phyloP scores from a whole-genome alignment of 2,888 invertebrate genomes.

The Zonitis immaculata region DNA sequence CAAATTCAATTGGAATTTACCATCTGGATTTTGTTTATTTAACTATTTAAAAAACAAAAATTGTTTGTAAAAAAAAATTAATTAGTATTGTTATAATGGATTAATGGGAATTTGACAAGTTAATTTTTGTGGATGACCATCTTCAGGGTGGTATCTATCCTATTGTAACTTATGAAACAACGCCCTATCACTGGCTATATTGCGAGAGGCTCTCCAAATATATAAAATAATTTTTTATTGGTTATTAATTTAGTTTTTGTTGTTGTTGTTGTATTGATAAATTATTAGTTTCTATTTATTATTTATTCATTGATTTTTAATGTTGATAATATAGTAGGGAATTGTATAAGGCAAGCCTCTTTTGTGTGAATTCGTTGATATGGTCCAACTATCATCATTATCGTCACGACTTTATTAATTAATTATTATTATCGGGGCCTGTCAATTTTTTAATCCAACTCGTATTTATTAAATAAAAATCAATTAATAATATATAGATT shows the following conservation, averaged over 20 bases:
- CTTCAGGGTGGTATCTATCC: not conserved
- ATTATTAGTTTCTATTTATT: not conserved
- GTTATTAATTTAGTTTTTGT: too few species aligned
- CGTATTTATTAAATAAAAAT: not conserved
- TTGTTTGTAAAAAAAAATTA: conserved; percentile 5
- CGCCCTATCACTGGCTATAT: not conserved
- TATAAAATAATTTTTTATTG: not conserved
- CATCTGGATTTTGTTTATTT: conserved; percentile 11
- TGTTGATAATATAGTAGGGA: not conserved
- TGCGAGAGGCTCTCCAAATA: not conserved
- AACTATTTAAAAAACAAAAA: conserved; percentile 12
- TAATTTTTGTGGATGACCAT: not conserved
- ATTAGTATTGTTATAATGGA: not conserved
- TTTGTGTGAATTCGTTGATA: not conserved
- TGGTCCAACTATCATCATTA: not conserved
- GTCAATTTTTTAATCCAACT: not conserved
- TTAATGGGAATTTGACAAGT: not conserved
- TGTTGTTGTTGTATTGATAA: too few species aligned
- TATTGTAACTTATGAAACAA: not conserved
- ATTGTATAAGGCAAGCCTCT: not conserved
- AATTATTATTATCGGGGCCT: too few species aligned
- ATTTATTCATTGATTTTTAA: not conserved
- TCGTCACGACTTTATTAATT: not conserved
- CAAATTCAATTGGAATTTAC: conserved; percentile 18
- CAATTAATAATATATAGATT: too few species aligned